These are phyloP conservation scores for Agapornis roseicollis DNA, from an alignment of 2,113 vertebrate species.

Conservation along the genomic window DNA sequence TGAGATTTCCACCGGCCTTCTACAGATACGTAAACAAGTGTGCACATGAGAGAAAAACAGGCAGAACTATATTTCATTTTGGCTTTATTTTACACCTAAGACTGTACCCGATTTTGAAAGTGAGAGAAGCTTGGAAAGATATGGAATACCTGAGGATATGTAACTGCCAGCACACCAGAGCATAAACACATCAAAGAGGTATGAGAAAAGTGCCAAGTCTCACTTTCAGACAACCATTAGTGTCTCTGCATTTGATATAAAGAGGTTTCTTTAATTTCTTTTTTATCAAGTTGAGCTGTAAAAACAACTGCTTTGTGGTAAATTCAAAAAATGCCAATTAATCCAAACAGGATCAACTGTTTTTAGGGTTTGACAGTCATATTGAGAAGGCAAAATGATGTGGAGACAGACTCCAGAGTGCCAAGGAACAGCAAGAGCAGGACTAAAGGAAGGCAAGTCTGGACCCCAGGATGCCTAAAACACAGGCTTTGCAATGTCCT, in stretches of 20 bases:
- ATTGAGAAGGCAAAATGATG: background rate
- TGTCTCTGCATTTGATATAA: background rate
- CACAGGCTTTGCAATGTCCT: background rate
- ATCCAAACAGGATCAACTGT: background rate
- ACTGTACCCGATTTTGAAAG: background rate
- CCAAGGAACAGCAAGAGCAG: background rate
- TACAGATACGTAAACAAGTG: background rate
- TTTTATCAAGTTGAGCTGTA: background rate
- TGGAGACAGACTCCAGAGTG: background rate
- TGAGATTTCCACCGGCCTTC: background rate
- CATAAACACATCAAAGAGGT: background rate
- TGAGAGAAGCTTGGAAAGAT: background rate
- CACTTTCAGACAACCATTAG: background rate
- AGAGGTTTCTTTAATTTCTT: background rate
- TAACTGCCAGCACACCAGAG: background rate
- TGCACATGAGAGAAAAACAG: background rate
- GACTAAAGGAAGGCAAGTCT: background rate
- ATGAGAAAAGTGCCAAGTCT: background rate
- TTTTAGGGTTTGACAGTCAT: slow-evolving; percentile 21
- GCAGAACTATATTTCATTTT: background rate
- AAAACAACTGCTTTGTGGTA: slow-evolving; percentile 1
- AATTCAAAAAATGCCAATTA: slow-evolving; percentile 17
- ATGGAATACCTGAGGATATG: background rate
- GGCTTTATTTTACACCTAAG: background rate
- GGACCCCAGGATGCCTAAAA: background rate